A percentile compares a stretch with the other conserved stretches of the same genome.
Evolutionary conservation across 2,888 invertebrate species (phyloP).

Genomic region (Drosophila ezoana): DNA sequence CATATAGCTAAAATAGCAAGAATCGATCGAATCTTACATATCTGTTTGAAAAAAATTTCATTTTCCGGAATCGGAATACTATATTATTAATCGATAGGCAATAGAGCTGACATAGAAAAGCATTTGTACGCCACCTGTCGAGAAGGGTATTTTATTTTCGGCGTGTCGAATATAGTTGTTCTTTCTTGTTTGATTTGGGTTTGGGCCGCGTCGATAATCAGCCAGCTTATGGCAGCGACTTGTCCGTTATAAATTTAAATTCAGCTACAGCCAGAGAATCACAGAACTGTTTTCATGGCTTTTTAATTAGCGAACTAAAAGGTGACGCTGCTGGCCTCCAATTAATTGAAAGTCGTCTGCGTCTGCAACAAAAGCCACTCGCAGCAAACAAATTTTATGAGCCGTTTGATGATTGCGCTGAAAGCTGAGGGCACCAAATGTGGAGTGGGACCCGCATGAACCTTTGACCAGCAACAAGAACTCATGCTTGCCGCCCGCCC

Average conservation of each 20-base stretch:
- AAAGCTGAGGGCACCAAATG: conserved; percentile 34
- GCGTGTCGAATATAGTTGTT: no score
- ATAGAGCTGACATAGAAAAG: no score
- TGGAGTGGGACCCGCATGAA: conserved; percentile 46
- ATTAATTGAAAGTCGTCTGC: conserved; percentile 61
- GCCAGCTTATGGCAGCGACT: conserved; percentile 7
- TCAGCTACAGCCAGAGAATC: background rate
- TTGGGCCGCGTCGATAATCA: conserved; percentile 10
- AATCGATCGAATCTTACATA: no score
- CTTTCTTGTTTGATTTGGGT: conserved; percentile 3
- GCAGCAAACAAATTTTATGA: conserved; percentile 40
- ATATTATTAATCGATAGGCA: no score
- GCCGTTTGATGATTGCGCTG: conserved; percentile 52
- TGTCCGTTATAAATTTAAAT: conserved; percentile 10
- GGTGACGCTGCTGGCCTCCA: conserved; percentile 35
- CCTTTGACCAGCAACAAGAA: conserved; percentile 30
- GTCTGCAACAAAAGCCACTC: conserved; percentile 8
- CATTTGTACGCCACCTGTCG: no score
- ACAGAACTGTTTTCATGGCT: conserved; percentile 54
- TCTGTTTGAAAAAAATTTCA: no score
- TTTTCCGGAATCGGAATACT: no score
- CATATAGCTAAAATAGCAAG: no score
- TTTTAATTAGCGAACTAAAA: conserved; percentile 60
- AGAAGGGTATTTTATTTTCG: no score
- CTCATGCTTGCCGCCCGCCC: background rate